Conservation (phyloP, 2,113 vertebrate species). For the Odontophorus gujanensis region DNA sequence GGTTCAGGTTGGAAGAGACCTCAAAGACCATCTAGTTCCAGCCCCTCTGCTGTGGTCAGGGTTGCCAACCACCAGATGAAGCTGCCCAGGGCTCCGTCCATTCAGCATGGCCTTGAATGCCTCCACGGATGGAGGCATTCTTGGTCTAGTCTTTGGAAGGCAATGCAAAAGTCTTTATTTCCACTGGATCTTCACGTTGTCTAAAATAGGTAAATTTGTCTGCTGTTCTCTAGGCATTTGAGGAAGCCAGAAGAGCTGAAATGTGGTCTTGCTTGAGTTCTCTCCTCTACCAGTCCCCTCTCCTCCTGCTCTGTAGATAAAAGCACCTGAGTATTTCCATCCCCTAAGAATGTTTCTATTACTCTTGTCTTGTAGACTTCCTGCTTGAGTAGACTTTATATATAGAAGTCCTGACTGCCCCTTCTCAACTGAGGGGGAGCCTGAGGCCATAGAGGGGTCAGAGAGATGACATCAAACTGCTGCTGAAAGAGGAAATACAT, state of each 20-base stretch:
- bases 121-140: no score
- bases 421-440: background rate
- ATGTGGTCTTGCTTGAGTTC: background rate
- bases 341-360: background rate
- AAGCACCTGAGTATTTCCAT: background rate
- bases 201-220: background rate
- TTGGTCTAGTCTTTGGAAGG: background rate
- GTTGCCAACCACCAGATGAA: no score
- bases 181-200: background rate
- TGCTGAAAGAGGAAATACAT: background rate
- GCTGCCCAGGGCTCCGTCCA: no score
- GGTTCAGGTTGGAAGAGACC: no score
- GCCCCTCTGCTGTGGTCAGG: no score
- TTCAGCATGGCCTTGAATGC: no score
- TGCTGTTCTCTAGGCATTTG: background rate
- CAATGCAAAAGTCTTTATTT: background rate
- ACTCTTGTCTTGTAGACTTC: background rate
- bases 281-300: background rate
- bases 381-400: background rate
- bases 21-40: no score
- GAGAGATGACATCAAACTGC: background rate
- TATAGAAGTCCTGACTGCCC: background rate
- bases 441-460: background rate
- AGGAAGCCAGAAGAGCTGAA: background rate
- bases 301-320: background rate